Conservation (phyloP, 2,888 invertebrate genomes). For the Microchrysa polita region DNA sequence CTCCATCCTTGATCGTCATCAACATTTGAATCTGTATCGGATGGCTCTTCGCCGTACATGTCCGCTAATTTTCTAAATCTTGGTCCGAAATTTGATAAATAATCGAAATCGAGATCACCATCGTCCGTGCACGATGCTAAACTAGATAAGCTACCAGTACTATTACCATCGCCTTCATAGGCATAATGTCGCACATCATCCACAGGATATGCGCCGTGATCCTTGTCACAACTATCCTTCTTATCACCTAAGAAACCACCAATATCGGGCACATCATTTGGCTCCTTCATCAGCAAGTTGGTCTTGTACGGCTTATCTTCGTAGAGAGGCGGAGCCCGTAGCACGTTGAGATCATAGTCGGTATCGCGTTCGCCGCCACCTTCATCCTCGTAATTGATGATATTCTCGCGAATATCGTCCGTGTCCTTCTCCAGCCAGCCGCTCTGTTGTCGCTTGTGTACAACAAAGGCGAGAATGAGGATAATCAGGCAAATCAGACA, state of each 20-base stretch:
- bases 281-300: conserved; percentile 59
- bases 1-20: conserved; percentile 87
- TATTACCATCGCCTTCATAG: conserved; percentile 96
- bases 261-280: conserved; percentile 80
- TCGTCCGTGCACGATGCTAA: conserved; percentile 93
- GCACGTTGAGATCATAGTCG: conserved; percentile 64
- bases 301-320: conserved; percentile 63
- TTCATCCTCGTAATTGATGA: conserved; percentile 97
- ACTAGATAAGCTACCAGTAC: conserved; percentile 91
- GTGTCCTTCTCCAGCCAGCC: conserved; percentile 90
- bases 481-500: conserved; percentile 82
- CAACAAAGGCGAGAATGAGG: conserved; percentile 87
- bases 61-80: conserved; percentile 92
- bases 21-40: conserved; percentile 82
- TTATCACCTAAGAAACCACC: conserved; percentile 91
- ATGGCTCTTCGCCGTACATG: conserved; percentile 91
- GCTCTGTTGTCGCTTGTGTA: conserved; percentile 87
- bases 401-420: conserved; percentile 96
- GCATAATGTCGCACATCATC: conserved; percentile 98
- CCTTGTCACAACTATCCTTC: conserved; percentile 89
- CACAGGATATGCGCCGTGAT: conserved; percentile 90
- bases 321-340: conserved; percentile 63
- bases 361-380: conserved; percentile 98
- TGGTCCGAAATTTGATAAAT: conserved; percentile 94
- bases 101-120: conserved; percentile 93